Evolutionary conservation across 2,113 vertebrate species (phyloP), one percentile per base, ranked within the genome.

Genomic region (Cyrtonyx montezumae): DNA sequence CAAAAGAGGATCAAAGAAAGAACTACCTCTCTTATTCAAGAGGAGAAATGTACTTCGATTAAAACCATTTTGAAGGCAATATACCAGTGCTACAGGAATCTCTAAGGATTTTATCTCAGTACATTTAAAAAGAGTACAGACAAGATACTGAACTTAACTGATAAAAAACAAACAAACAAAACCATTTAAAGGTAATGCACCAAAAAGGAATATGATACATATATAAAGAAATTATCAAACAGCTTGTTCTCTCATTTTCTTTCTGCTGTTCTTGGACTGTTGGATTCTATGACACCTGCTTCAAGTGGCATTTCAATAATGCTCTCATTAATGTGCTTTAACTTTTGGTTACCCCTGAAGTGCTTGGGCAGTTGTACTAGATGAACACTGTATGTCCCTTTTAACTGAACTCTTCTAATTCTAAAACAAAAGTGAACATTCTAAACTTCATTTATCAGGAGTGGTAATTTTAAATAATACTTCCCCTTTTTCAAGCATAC

Each of bases 1-100:
- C 30, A 55, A 91, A 43, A 87, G 56, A 87, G 87, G 49, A 95
- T 91, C 85, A 94, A 96, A 95, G 59, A 67, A 77, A 34, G 42
- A 85, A 74, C 40, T 30, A 74, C 11, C 36, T 86, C 56, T 34
- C 16, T n/a, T 21, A 30, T 65, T 88, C 67, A 83, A 77, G 76
- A 51, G 25, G 42, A 87, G 21, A 88, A 74, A 93, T 59, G 85
- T 68, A 71, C n/a, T 84, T 48, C 18, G 42, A 51, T 75, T 88
- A 80, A 90, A 82, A 90, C 70, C 83, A 88, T 70, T 88, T 93
- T 53, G 76, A 84, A 87, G 51, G 56, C 9, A 93, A 80, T 43
- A 83, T 46, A 77, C 6, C 45, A 87, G 34, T 70, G 67, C 34
- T 67, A 66, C 28, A 82, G 37, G 45, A 77, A 83, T 46, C 7